Base-by-base conservation (phyloP, 2,797 vertebrate genomes). In the Hyperoplus immaculatus region DNA sequence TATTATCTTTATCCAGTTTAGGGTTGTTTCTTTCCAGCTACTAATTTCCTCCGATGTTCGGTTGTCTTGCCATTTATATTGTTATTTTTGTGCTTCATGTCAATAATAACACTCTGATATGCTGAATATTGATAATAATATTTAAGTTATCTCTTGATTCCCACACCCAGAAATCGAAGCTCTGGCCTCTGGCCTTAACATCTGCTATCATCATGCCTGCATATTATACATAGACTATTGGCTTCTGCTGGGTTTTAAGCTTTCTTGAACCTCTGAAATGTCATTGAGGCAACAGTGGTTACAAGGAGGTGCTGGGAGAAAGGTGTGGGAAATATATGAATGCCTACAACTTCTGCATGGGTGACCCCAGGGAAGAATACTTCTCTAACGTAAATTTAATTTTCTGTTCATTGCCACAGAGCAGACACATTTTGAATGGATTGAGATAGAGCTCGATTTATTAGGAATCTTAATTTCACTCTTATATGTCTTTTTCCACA, bases 401-500 rank as follows among this genome's bases (percentile, higher is more conserved):
- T 8, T 21, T 56, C 36, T 36, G 15, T 15, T 41, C 29, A 39
- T 54, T 18, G 18, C 18, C 39, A 6, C 13, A 0, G 15, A 55
- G 49, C 21, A 18, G 38, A 51, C n/a, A 43, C n/a, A n/a, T 43
- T 54, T 64, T 41, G 6, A 71, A 54, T 47, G 21, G 49, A 68
- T 55, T 15, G 21, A 73, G 10, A 4, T 7, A 47, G 41, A 10
- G 13, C 41, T 39, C 8, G 15, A 36, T 55, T 45, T 13, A 29
- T 46, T 36, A 8, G 61, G 50, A 14, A 55, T 73, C 15, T 66
- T 18, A 64, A 56, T 57, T 16, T 56, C 51, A n/a, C 1, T 36
- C 2, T 1, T 12, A 4, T 64, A 13, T 0, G 14, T 4, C 54
- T 41, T 18, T 46, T 13, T 36, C 39, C 13, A 21, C 8, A 63